phyloP scores from a whole-genome alignment of 1,140 invertebrate genomes.

The Venustaconcha ellipsiformis region DNA sequence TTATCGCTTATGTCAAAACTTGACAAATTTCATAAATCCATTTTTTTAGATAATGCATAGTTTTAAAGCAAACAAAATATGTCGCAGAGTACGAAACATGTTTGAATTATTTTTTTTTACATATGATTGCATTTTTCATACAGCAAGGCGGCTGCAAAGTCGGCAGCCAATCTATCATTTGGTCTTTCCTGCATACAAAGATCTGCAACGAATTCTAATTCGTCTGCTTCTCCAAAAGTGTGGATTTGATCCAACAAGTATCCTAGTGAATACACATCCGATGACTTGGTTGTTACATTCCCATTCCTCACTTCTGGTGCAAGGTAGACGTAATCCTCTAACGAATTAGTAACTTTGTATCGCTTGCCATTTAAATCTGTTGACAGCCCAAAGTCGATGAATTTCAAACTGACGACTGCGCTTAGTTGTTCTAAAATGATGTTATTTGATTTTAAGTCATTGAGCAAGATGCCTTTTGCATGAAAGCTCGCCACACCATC shows the following conservation, averaged over 20 bases:
- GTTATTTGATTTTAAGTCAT: conserved; percentile 30
- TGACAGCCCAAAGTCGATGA: conserved; percentile 28
- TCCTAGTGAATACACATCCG: conserved; percentile 30
- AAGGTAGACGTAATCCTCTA: conserved; percentile 29
- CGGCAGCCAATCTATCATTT: no score
- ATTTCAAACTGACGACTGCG: conserved; percentile 10
- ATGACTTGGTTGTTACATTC: conserved; percentile 11
- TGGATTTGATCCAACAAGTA: conserved; percentile 22
- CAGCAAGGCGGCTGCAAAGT: no score
- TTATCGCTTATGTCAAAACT: no score
- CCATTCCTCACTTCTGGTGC: conserved; percentile 32
- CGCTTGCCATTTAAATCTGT: conserved; percentile 27
- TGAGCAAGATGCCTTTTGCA: conserved; percentile 27
- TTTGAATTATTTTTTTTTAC: no score
- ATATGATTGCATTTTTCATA: no score
- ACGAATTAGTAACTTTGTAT: conserved; percentile 23
- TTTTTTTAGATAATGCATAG: no score
- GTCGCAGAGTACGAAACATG: no score
- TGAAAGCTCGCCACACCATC: conserved; percentile 27
- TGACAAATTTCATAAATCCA: no score
- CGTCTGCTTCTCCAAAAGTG: conserved; percentile 6
- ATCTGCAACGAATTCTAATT: conserved; percentile 6
- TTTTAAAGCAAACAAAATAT: no score
- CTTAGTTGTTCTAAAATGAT: conserved; percentile 14
- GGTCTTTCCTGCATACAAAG: conserved; percentile 9